phyloP scores from a whole-genome alignment of 2,113 vertebrate species.

The Bubo blakistoni region DNA sequence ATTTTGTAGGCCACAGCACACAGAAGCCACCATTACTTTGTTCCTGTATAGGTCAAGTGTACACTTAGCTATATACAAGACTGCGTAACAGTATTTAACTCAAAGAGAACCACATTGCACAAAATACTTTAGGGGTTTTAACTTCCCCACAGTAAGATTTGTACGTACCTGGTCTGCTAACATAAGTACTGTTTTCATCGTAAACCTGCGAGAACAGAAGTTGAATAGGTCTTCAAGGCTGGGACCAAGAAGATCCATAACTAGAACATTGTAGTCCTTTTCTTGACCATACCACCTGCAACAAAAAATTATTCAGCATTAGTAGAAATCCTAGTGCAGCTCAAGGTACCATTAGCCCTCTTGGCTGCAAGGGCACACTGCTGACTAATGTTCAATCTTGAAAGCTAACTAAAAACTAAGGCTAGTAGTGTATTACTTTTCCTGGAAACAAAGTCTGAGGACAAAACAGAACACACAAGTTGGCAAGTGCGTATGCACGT shows the following conservation, averaged over 20 bases:
- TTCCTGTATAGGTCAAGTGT: background rate
- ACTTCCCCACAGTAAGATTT: background rate
- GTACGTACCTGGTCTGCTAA: conserved; percentile 95
- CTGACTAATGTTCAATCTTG: background rate
- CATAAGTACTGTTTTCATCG: conserved; percentile 99
- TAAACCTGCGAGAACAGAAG: conserved; percentile 99
- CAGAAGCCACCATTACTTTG: background rate
- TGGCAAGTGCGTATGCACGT: background rate
- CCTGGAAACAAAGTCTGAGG: background rate
- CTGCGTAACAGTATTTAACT: background rate
- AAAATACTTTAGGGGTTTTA: background rate
- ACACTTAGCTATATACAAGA: background rate
- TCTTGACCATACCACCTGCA: conserved; percentile 99
- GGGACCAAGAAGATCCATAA: conserved; percentile 98
- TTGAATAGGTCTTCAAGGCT: conserved; percentile 98
- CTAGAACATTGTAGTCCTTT: conserved; percentile 99
- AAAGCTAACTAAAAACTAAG: background rate
- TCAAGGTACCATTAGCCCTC: background rate
- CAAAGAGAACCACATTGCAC: background rate
- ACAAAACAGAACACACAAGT: background rate
- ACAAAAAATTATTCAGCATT: background rate
- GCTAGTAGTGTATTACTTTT: background rate
- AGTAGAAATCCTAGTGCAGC: background rate
- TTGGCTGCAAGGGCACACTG: background rate
- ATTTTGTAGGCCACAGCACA: background rate